phyloP scores from a whole-genome alignment of 2,113 vertebrate species.

The Silurus meridionalis region DNA sequence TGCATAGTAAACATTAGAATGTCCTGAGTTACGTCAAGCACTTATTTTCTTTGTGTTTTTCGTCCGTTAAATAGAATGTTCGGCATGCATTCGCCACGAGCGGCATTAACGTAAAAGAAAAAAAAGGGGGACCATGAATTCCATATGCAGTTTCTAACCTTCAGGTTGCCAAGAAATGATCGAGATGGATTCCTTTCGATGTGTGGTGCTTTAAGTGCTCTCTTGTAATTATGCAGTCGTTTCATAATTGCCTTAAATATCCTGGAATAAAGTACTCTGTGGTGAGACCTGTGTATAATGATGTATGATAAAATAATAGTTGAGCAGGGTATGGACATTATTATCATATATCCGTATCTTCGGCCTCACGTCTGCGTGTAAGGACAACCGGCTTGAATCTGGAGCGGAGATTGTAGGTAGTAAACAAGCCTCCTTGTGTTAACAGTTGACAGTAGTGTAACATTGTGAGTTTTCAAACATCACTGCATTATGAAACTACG shows the following conservation, averaged over 20 bases:
- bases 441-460: background rate
- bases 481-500: background rate
- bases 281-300: slow-evolving; percentile 50
- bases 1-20: slow-evolving; percentile 64
- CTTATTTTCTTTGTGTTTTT: slow-evolving; percentile 62
- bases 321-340: background rate
- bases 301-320: background rate
- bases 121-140: slow-evolving; percentile 52
- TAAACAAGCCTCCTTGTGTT: background rate
- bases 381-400: background rate
- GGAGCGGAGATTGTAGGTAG: background rate
- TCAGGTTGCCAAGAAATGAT: slow-evolving; percentile 64
- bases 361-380: no score
- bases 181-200: slow-evolving; percentile 50
- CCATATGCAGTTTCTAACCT: slow-evolving; percentile 69
- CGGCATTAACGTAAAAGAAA: slow-evolving; percentile 55
- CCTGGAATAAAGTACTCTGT: slow-evolving; percentile 71
- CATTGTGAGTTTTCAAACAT: background rate
- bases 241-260: slow-evolving; percentile 78
- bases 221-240: slow-evolving; percentile 73
- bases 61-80: slow-evolving; percentile 58
- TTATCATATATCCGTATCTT: no score
- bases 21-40: slow-evolving; percentile 57
- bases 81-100: slow-evolving; percentile 53
- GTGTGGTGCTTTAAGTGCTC: slow-evolving; percentile 60